These are phyloP conservation scores for Coboldia fuscipes DNA, from an alignment of 1,140 invertebrate species.

Conservation along the genomic window DNA sequence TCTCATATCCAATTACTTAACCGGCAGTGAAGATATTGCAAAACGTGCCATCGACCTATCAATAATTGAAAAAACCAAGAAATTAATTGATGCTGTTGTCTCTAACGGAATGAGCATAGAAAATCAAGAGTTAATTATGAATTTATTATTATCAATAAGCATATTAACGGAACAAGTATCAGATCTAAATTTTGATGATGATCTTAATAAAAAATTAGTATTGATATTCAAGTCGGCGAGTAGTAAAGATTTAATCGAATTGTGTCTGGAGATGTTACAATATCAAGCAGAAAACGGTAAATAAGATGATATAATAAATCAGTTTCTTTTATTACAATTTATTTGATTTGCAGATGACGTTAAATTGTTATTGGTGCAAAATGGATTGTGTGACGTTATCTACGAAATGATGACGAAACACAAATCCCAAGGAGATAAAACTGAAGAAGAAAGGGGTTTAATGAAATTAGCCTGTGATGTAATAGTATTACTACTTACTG, in stretches of 20 bases:
- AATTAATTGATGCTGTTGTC: conserved; percentile 25
- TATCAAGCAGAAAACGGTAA: conserved; percentile 51
- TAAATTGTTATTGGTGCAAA: conserved; percentile 49
- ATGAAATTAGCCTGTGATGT: conserved; percentile 71
- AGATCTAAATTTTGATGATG: conserved; percentile 28
- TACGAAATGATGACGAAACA: conserved; percentile 53
- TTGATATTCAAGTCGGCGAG: conserved; percentile 34
- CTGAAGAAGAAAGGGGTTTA: conserved; percentile 44
- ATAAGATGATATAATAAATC: conserved; percentile 2
- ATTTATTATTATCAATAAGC: conserved; percentile 46
- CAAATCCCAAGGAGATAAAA: conserved; percentile 29
- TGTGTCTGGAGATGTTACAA: conserved; percentile 53
- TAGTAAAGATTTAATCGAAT: conserved; percentile 42
- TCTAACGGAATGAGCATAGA: conserved; percentile 17
- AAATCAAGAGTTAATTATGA: conserved; percentile 34
- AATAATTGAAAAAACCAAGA: conserved; percentile 33
- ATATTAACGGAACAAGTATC: conserved; percentile 47
- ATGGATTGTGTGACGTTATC: conserved; percentile 50
- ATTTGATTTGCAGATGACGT: conserved; percentile 39
- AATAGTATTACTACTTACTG: conserved; percentile 60
- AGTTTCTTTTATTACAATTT: conserved; percentile 3
- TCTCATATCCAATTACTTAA: conserved; percentile 57
- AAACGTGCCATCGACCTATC: conserved; percentile 39
- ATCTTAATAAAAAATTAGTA: conserved; percentile 31
- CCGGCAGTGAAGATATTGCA: conserved; percentile 43